A percentile compares a stretch with the other conserved stretches of the same genome.
Conservation (phyloP, 2,888 invertebrate genomes). For the Trisateles emortualis region DNA sequence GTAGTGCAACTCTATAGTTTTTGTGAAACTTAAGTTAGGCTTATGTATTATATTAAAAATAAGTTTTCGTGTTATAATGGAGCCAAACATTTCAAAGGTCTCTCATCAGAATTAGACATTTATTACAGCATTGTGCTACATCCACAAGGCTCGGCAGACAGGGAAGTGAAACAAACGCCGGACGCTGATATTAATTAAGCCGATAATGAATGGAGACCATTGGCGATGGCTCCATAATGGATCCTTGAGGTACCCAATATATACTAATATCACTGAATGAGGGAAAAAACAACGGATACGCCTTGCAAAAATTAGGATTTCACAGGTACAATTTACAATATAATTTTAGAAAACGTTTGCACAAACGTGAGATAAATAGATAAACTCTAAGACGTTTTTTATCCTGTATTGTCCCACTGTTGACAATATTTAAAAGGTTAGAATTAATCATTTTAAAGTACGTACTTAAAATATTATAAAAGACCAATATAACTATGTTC, state of each 20-base stretch:
- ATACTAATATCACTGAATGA: constrained; percentile 6
- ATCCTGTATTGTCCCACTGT: too few species aligned
- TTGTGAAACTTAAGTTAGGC: too few species aligned
- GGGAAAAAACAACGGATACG: constrained; percentile 14
- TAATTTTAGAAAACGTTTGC: background rate
- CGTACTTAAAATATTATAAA: too few species aligned
- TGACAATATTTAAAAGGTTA: too few species aligned
- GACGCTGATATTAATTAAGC: constrained; percentile 79
- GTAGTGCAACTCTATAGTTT: too few species aligned
- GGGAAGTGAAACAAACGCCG: constrained; percentile 84
- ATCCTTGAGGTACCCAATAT: constrained; percentile 31
- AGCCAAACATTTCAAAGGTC: constrained; percentile 57
- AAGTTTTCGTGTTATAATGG: constrained; percentile 48
- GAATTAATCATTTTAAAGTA: too few species aligned
- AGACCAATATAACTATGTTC: too few species aligned
- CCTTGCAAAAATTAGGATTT: background rate
- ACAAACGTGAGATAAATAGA: too few species aligned
- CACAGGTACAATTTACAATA: background rate
- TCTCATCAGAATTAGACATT: constrained; percentile 78
- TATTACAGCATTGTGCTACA: constrained; percentile 80
- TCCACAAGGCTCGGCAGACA: constrained; percentile 68
- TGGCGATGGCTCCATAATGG: constrained; percentile 40
- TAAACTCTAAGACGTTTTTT: too few species aligned
- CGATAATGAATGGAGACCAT: constrained; percentile 67
- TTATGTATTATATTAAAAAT: too few species aligned